Conservation (phyloP, 1,140 invertebrate species). For the Choristoneura fumiferana region DNA sequence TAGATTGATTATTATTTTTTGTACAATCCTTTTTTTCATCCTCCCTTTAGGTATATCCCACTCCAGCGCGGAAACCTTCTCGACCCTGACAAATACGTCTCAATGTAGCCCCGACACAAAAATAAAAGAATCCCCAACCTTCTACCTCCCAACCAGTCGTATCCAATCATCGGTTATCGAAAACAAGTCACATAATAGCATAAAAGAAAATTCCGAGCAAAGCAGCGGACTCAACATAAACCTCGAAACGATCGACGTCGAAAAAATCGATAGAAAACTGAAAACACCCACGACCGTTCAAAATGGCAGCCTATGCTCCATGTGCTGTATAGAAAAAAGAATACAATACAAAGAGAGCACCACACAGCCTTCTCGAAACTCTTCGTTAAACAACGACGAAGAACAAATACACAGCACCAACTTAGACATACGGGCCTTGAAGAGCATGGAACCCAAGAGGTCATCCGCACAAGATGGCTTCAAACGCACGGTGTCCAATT, state of each 20-base stretch:
- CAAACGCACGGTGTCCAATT: too few relatives aligned
- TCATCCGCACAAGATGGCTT: too few relatives aligned
- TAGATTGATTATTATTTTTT: too few relatives aligned
- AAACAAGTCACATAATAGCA: neutral
- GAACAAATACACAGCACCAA: constrained; percentile 44
- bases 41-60: neutral
- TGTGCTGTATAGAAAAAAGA: constrained; percentile 33
- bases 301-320: constrained; percentile 36
- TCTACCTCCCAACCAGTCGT: neutral
- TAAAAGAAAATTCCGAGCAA: neutral
- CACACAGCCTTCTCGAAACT: neutral
- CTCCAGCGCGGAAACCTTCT: neutral
- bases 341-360: neutral
- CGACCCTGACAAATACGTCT: neutral
- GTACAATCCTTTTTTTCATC: too few relatives aligned
- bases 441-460: too few relatives aligned
- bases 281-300: too few relatives aligned
- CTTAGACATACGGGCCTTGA: constrained; percentile 24
- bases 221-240: neutral
- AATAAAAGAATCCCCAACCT: neutral
- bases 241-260: too few relatives aligned
- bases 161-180: neutral
- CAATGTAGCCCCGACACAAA: neutral
- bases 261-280: too few relatives aligned
- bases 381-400: constrained; percentile 28